phyloP scores from a whole-genome alignment of 2,797 vertebrate genomes.

The Nannoperca obscura region DNA sequence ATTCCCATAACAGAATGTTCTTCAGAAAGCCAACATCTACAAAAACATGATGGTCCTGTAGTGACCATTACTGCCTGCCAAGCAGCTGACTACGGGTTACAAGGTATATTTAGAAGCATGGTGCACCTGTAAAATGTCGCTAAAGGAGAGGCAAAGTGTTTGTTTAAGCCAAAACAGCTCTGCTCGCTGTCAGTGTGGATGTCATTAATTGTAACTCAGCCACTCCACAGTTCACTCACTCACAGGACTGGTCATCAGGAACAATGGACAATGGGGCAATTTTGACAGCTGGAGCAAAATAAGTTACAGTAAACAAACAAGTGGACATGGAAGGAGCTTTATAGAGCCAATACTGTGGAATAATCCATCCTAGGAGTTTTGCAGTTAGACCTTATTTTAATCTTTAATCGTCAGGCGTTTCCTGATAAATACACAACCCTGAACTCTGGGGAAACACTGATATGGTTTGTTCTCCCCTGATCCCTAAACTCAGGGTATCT shows the following conservation, averaged over 20 bases:
- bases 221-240: slow-evolving; percentile 16
- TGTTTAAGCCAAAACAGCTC: slow-evolving; percentile 30
- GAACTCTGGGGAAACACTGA: background rate
- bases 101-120: slow-evolving; percentile 43
- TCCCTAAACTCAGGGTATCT: background rate
- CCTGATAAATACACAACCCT: background rate
- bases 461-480: background rate
- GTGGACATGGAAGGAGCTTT: background rate
- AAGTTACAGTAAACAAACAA: slow-evolving; percentile 19
- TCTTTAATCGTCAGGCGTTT: background rate
- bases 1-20: slow-evolving; percentile 69
- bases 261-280: background rate
- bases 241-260: background rate
- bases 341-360: background rate
- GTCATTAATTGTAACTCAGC: slow-evolving; percentile 20
- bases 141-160: slow-evolving; percentile 28
- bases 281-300: slow-evolving; percentile 24
- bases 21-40: slow-evolving; percentile 65
- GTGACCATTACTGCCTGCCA: slow-evolving; percentile 67
- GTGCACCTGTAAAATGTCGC: slow-evolving; percentile 29
- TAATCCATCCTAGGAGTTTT: background rate
- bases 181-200: slow-evolving; percentile 14
- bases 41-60: slow-evolving; percentile 66
- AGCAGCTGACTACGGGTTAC: slow-evolving; percentile 58
- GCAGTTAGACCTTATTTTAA: background rate